phyloP scores from a whole-genome alignment of 2,797 vertebrate genomes.

The Hozukius guyotensis region DNA sequence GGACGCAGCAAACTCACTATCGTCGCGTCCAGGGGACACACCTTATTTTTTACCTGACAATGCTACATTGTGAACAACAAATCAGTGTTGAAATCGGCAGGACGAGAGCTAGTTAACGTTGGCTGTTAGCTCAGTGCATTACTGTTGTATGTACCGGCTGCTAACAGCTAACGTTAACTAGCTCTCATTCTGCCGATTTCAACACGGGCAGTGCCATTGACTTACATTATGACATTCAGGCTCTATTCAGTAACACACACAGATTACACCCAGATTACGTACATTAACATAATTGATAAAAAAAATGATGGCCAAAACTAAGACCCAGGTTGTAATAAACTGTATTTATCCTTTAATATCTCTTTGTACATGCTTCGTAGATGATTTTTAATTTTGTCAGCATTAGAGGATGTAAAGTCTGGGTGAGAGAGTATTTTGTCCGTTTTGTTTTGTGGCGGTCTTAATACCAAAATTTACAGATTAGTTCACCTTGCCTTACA shows the following conservation, averaged over 20 bases:
- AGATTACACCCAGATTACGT: background rate
- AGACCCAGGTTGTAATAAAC: background rate
- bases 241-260: background rate
- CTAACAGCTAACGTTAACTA: too few relatives aligned
- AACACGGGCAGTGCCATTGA: too few relatives aligned
- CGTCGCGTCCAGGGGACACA: too few relatives aligned
- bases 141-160: too few relatives aligned
- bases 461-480: slow-evolving; percentile 11
- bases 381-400: background rate
- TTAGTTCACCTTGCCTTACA: slow-evolving; percentile 15
- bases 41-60: too few relatives aligned
- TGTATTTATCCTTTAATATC: background rate
- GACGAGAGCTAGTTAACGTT: too few relatives aligned
- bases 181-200: too few relatives aligned
- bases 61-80: too few relatives aligned
- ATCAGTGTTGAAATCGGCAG: too few relatives aligned
- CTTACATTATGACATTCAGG: too few relatives aligned
- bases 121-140: too few relatives aligned
- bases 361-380: background rate
- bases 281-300: background rate
- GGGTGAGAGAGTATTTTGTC: background rate
- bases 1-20: too few relatives aligned
- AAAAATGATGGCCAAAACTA: background rate
- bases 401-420: background rate
- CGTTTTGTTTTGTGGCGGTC: slow-evolving; percentile 8